Evolutionary conservation across 2,113 vertebrate species (phyloP).

Genomic region (Crotalus horridus): DNA sequence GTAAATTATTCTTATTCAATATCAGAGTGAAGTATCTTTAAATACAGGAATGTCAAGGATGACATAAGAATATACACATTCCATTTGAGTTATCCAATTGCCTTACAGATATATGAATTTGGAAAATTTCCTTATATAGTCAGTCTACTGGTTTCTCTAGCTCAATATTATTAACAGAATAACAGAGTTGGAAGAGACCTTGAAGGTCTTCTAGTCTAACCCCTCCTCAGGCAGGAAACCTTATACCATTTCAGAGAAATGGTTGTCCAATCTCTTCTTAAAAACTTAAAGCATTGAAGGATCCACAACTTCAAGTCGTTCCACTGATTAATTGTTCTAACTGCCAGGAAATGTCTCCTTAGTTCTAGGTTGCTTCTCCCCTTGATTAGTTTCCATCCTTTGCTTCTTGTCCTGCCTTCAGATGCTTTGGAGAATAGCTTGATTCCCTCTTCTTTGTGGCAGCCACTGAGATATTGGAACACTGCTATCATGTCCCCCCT

Average conservation of each 20-base stretch:
- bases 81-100: background rate
- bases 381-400: background rate
- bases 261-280: background rate
- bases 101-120: background rate
- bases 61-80: background rate
- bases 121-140: background rate
- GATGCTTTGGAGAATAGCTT: background rate
- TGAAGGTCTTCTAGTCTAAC: background rate
- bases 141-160: background rate
- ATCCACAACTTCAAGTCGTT: background rate
- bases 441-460: background rate
- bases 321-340: background rate
- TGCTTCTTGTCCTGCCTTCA: background rate
- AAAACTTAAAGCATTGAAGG: background rate
- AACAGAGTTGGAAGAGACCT: background rate
- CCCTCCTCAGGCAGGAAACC: background rate
- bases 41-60: background rate
- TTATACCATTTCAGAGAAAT: background rate
- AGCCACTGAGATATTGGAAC: background rate
- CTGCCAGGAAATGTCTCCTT: background rate
- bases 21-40: background rate
- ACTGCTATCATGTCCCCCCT: too few relatives aligned
- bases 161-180: background rate
- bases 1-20: background rate
- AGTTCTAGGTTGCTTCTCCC: background rate